These are phyloP conservation scores for Drosophila takahashii DNA, from an alignment of 1,140 invertebrate genomes.

Conservation along the genomic window DNA sequence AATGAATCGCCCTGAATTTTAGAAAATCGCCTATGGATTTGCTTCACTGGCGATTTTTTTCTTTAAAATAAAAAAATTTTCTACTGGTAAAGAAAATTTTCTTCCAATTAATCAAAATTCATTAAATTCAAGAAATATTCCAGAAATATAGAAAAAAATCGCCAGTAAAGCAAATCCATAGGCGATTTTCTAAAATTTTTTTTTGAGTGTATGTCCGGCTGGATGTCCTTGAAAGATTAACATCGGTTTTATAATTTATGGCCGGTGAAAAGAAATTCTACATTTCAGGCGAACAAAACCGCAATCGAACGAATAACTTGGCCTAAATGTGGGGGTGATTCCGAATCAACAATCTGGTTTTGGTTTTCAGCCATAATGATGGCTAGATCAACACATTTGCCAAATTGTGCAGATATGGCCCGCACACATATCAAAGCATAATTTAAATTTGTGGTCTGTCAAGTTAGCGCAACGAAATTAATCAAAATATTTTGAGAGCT, in stretches of 20 bases:
- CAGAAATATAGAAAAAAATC: no score
- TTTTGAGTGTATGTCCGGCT: slow-evolving; percentile 46
- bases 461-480: slow-evolving; percentile 41
- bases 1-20: no score
- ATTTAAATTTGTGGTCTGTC: slow-evolving; percentile 55
- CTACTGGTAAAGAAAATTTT: no score
- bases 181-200: no score
- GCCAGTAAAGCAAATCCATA: no score
- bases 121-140: no score
- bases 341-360: slow-evolving; percentile 25
- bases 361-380: slow-evolving; percentile 24
- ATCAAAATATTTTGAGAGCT: slow-evolving; percentile 34
- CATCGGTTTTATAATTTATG: slow-evolving; percentile 75
- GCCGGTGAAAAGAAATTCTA: slow-evolving; percentile 61
- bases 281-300: slow-evolving; percentile 50
- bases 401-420: slow-evolving; percentile 27
- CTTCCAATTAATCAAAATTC: no score
- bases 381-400: slow-evolving; percentile 28
- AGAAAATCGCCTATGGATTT: no score
- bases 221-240: slow-evolving; percentile 64
- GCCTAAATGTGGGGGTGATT: slow-evolving; percentile 31
- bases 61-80: no score
- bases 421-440: slow-evolving; percentile 33
- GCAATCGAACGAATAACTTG: slow-evolving; percentile 55
- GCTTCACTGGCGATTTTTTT: no score